Base-by-base conservation (phyloP, 2,797 vertebrate genomes). In the Syncerus caffer region DNA sequence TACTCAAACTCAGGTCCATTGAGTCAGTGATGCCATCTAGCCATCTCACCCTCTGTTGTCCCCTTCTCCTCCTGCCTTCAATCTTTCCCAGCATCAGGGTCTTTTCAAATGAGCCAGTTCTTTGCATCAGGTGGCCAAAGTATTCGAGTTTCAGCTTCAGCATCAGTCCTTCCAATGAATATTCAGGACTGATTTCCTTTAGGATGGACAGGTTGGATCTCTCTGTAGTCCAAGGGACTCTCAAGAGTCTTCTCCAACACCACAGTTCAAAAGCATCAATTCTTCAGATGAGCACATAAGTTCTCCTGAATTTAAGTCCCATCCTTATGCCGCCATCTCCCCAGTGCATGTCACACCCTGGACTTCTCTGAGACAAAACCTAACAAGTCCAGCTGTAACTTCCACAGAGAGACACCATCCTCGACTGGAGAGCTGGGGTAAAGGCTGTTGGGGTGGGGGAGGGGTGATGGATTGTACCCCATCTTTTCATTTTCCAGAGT, bases 391-490 rank as follows among this genome's bases (percentile, higher is more conserved):
- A 38, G 27, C 13, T 55, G 21, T 58, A 60, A 1, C 16, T 89
- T 87, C 64, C 3, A 1, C 15, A 27, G 80, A 89, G 38, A 42
- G 42, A 67, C 34, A 29, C 31, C 7, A 6, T 19, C 17, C 5
- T 27, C 4, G 6, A 17, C 23, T 7, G 25, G 21, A 21, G 34
- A 15, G 51, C 50, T 27, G 15, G 57, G 10, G 62, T 6, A 25
- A 58, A 79, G 57, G 51, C 19, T 50, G 21, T 4, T 34, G 8
- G 13, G 11, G 13, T 11, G 0, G 0, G 6, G 9, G 38, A 19
- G 0, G 6, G 51, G 47, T 10, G 9, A 9, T n/a, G 9, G 42
- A 78, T 67, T 47, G 64, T 31, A 25, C 14, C 38, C 19, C 62
- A 3, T 27, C 82, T 89, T 87, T 79, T 67, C 79, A 58, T 19